phyloP scores from a whole-genome alignment of 2,888 invertebrate species.

The Chrysodeixis includens region DNA sequence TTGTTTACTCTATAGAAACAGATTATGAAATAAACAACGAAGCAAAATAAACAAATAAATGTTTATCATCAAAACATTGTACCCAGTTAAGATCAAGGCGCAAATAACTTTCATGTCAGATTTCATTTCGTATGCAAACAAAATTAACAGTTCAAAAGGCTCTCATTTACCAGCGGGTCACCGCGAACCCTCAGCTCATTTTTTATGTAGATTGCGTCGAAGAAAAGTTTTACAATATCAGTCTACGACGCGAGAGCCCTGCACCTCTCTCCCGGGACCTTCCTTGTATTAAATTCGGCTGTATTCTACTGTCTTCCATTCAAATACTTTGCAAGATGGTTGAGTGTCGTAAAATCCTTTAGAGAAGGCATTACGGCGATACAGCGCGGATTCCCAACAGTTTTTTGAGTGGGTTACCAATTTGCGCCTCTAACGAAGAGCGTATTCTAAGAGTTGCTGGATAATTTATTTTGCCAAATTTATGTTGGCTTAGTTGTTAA shows the following conservation, averaged over 20 bases:
- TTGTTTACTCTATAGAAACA: slow-evolving; percentile 23
- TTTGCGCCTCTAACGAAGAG: slow-evolving; percentile 29
- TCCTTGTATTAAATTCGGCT: slow-evolving; percentile 80
- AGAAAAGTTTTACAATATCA: slow-evolving; percentile 88
- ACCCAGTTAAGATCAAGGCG: slow-evolving; percentile 72
- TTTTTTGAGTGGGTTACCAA: slow-evolving; percentile 47
- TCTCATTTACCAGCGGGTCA: slow-evolving; percentile 87
- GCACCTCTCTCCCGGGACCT: slow-evolving; percentile 73
- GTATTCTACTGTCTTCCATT: slow-evolving; percentile 75
- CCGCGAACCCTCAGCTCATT: slow-evolving; percentile 85
- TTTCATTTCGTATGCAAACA: slow-evolving; percentile 87
- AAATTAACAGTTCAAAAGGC: slow-evolving; percentile 88
- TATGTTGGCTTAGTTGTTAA: slow-evolving; percentile 12
- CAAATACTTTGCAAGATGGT: slow-evolving; percentile 74
- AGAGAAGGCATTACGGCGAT: slow-evolving; percentile 40
- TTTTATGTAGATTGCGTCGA: slow-evolving; percentile 88
- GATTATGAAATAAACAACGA: slow-evolving; percentile 46
- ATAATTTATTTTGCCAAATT: slow-evolving; percentile 41
- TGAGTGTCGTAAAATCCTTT: slow-evolving; percentile 61
- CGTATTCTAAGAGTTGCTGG: slow-evolving; percentile 16
- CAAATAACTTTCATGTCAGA: slow-evolving; percentile 83
- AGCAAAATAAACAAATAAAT: slow-evolving; percentile 51
- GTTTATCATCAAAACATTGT: slow-evolving; percentile 62
- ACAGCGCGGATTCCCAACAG: slow-evolving; percentile 37
- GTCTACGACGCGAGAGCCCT: slow-evolving; percentile 76